These are phyloP conservation scores for Aythya baeri DNA, from an alignment of 2,113 vertebrate species.

Conservation along the genomic window DNA sequence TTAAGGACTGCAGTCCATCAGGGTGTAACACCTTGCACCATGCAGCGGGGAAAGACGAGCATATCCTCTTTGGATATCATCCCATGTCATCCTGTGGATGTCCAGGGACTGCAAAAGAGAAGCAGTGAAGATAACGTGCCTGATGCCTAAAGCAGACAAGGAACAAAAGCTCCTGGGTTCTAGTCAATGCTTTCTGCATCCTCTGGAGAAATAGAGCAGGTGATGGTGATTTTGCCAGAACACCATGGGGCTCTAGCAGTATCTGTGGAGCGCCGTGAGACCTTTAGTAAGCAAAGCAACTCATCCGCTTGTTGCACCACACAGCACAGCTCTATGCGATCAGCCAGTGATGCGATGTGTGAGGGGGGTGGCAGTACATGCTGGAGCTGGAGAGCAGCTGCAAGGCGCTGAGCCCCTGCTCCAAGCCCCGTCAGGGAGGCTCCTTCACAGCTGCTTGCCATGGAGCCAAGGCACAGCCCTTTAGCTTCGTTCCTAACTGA, in stretches of 20 bases:
- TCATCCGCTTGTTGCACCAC: background rate
- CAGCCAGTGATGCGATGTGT: background rate
- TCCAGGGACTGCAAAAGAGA: background rate
- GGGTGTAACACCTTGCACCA: accelerated
- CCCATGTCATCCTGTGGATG: accelerated
- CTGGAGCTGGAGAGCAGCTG: background rate
- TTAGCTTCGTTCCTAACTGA: background rate
- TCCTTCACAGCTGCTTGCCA: background rate
- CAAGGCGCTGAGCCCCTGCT: background rate
- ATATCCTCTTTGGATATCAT: background rate
- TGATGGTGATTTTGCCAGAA: background rate
- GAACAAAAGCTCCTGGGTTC: background rate
- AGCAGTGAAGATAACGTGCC: background rate
- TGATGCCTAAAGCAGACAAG: background rate
- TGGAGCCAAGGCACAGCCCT: background rate
- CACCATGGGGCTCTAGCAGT: background rate
- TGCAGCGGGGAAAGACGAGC: accelerated
- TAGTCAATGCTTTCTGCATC: background rate
- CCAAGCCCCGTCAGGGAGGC: background rate
- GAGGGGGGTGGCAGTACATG: slow-evolving; percentile 10
- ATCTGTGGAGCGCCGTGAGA: background rate
- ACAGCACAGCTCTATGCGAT: background rate
- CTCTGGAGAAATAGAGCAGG: background rate
- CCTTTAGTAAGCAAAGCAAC: background rate
- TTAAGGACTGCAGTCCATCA: background rate